Base-by-base conservation (phyloP, 2,888 invertebrate species). In the Pandemis cinnamomeana region DNA sequence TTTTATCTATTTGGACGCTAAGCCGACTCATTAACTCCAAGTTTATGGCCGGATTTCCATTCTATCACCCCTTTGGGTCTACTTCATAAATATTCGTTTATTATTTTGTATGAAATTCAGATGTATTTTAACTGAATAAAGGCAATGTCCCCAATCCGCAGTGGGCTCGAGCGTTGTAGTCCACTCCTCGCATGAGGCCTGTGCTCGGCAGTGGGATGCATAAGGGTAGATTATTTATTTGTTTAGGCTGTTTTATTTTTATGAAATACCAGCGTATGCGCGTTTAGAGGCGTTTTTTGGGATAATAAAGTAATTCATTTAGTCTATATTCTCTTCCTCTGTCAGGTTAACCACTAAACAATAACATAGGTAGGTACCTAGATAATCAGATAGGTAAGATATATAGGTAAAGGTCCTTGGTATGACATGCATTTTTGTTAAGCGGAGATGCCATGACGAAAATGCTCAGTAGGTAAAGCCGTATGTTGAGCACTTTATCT, bases 1-100 rank as follows among this genome's bases (percentile, higher is more conserved):
- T 72, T 72, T 72, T 72, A 72, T 72, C 72, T 72, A 72, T 72
- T 72, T 68, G 67, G 72, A 62, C 42, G 41, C 67, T 68, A 72
- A 72, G 72, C 72, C 68, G 67, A 68, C 67, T 72, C 72, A 68
- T 72, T 72, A 72, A 63, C 72, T 68, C 62, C 67, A 68, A 72
- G 55, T 72, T 72, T 68, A 63, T 72, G 72, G 36, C 67, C 36
- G 67, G 72, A 72, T 72, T 72, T 72, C 53, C 72, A 68, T 63
- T 68, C 68, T 36, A 48, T 46, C 62, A 68, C 72, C 63, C 72
- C 67, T 72, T 72, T 72, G 27, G 71, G 63, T 10, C 53, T 44
- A 53, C 63, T 71, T 61, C 71, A 71, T 71, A 67, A 71, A 71
- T 71, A 71, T 71, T 51, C 60, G 51, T 71, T 66, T 71, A 71